Conservation (phyloP, 2,888 invertebrate species). For the Ptychoptera albimana region DNA sequence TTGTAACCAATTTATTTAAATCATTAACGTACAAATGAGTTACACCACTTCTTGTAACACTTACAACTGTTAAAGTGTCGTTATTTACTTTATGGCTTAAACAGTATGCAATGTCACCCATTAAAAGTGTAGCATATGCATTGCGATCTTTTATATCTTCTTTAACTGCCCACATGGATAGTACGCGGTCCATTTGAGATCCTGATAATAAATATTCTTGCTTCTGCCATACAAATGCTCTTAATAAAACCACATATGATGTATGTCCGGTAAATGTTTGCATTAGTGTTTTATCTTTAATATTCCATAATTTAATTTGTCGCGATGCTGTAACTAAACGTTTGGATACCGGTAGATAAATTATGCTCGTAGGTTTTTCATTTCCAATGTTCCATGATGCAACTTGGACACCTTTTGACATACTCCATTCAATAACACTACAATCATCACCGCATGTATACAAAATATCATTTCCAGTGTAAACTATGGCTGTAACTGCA, state of each 20-base stretch:
- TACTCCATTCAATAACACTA: conserved; percentile 36
- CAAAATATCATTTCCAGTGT: conserved; percentile 32
- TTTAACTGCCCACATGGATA: conserved; percentile 26
- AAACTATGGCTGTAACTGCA: conserved; percentile 35
- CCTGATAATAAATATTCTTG: conserved; percentile 23
- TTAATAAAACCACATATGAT: conserved; percentile 36
- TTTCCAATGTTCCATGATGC: conserved; percentile 43
- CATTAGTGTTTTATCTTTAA: conserved; percentile 38
- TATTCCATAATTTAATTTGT: conserved; percentile 37
- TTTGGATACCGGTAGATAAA: conserved; percentile 21
- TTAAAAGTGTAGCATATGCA: conserved; percentile 40
- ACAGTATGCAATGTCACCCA: conserved; percentile 50
- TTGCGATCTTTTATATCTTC: conserved; percentile 29
- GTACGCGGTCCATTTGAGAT: conserved; percentile 25
- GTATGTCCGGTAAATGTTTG: conserved; percentile 49
- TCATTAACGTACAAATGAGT: conserved; percentile 51
- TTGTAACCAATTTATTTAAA: conserved; percentile 14
- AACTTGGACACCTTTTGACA: conserved; percentile 27
- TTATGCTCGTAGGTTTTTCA: conserved; percentile 31
- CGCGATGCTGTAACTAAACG: conserved; percentile 18
- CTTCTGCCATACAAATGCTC: conserved; percentile 17
- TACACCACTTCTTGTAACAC: conserved; percentile 55
- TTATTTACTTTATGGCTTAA: conserved; percentile 34
- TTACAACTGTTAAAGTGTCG: conserved; percentile 32
- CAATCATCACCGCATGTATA: conserved; percentile 42